These are phyloP conservation scores for Bos javanicus DNA, from an alignment of 2,113 vertebrate species.

Conservation along the genomic window DNA sequence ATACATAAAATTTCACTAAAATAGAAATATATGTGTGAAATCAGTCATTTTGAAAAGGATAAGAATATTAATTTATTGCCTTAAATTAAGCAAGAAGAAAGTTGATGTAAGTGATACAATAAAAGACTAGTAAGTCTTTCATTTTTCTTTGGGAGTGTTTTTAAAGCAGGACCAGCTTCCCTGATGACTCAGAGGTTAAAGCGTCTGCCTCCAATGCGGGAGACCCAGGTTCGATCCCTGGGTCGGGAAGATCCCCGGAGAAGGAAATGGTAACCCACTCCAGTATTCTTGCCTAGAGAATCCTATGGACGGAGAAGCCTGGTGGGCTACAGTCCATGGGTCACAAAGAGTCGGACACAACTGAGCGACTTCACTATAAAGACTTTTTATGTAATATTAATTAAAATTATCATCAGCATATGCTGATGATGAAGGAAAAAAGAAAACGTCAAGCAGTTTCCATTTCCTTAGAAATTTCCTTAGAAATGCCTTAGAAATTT, in stretches of 20 bases:
- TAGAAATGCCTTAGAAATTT: not conserved
- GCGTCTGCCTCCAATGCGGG: no score
- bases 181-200: no score
- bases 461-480: not conserved
- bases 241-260: no score
- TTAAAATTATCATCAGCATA: not conserved
- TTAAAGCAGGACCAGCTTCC: not conserved
- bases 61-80: not conserved
- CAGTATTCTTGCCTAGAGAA: no score
- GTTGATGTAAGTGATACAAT: not conserved
- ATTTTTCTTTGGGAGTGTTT: constrained; percentile 18
- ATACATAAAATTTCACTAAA: not conserved
- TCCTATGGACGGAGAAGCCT: no score
- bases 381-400: not conserved
- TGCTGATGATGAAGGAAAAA: not conserved
- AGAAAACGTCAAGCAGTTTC: not conserved
- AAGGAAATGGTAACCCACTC: no score
- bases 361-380: not conserved
- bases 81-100: constrained; percentile 25
- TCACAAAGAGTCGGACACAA: no score
- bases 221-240: no score
- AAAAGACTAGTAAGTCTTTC: not conserved
- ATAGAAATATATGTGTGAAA: not conserved
- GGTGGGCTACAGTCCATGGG: no score
- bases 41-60: not conserved